phyloP scores from a whole-genome alignment of 2,888 invertebrate species.

The Tinea trinotella region DNA sequence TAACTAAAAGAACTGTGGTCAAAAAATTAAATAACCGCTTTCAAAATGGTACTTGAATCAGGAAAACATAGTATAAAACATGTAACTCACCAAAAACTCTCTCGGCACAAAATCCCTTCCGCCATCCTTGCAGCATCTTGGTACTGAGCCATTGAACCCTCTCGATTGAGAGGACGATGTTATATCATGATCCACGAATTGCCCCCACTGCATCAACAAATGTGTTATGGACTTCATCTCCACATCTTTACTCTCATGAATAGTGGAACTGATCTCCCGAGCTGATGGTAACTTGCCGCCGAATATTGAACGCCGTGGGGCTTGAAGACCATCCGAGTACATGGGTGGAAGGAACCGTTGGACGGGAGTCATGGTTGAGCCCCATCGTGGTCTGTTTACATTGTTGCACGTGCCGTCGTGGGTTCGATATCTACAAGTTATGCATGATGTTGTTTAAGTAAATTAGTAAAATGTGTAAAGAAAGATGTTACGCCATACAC shows the following conservation, averaged over 20 bases:
- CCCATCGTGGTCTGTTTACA: slow-evolving; percentile 81
- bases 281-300: slow-evolving; percentile 81
- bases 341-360: slow-evolving; percentile 85
- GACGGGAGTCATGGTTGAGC: slow-evolving; percentile 86
- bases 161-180: slow-evolving; percentile 83
- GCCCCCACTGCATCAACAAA: slow-evolving; percentile 93
- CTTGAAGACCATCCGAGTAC: slow-evolving; percentile 83
- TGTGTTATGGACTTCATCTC: slow-evolving; percentile 80
- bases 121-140: slow-evolving; percentile 80
- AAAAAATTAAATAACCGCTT: too few species aligned
- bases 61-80: too few species aligned
- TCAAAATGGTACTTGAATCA: too few species aligned
- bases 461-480: background rate
- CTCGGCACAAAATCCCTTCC: slow-evolving; percentile 74
- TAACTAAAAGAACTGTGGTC: too few species aligned
- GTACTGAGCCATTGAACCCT: slow-evolving; percentile 84
- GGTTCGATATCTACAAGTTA: slow-evolving; percentile 81
- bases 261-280: slow-evolving; percentile 78
- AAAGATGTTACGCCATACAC: too few species aligned
- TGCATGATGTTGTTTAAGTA: background rate
- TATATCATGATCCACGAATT: slow-evolving; percentile 91
- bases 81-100: slow-evolving; percentile 73
- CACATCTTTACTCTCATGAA: slow-evolving; percentile 73
- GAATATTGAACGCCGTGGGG: slow-evolving; percentile 71
- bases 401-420: slow-evolving; percentile 94